A percentile compares a stretch with the other conserved stretches of the same genome.
phyloP scores from a whole-genome alignment of 2,888 invertebrate genomes.

The Atrina japonica region DNA sequence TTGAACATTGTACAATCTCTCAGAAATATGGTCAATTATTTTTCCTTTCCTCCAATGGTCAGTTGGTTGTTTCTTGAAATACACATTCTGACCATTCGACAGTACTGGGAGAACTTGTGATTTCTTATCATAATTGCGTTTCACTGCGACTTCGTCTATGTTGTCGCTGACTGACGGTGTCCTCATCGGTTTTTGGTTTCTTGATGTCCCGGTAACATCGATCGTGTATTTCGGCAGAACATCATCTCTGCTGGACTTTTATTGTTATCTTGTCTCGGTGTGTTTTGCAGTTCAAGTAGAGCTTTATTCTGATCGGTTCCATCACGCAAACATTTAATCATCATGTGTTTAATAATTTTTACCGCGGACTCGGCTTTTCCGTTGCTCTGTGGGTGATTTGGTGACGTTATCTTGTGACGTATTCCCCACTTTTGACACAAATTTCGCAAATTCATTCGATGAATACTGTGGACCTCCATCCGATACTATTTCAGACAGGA shows the following conservation, averaged over 20 bases:
- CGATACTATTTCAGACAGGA: neutral
- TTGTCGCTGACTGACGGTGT: no score
- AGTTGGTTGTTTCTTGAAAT: no score
- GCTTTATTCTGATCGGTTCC: conserved; percentile 20
- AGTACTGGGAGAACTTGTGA: no score
- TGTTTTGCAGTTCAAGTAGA: conserved; percentile 36
- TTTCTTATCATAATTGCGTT: no score
- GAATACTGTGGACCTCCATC: conserved; percentile 40
- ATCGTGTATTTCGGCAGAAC: conserved; percentile 38
- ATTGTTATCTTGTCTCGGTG: conserved; percentile 40
- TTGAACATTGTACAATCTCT: no score
- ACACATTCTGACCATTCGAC: no score
- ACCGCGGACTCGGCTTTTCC: conserved; percentile 46
- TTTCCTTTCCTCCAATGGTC: no score
- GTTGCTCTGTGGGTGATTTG: conserved; percentile 37
- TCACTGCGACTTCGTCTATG: no score
- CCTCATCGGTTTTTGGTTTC: no score
- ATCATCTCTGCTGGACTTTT: conserved; percentile 42
- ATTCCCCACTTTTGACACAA: conserved; percentile 43
- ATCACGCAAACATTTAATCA: conserved; percentile 27
- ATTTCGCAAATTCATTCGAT: conserved; percentile 23
- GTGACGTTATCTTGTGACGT: conserved; percentile 39
- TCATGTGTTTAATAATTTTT: conserved; percentile 36
- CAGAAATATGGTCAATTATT: no score
- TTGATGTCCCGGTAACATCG: neutral